These are phyloP conservation scores for Seira musarum DNA, from an alignment of 2,888 invertebrate genomes.

Conservation along the genomic window DNA sequence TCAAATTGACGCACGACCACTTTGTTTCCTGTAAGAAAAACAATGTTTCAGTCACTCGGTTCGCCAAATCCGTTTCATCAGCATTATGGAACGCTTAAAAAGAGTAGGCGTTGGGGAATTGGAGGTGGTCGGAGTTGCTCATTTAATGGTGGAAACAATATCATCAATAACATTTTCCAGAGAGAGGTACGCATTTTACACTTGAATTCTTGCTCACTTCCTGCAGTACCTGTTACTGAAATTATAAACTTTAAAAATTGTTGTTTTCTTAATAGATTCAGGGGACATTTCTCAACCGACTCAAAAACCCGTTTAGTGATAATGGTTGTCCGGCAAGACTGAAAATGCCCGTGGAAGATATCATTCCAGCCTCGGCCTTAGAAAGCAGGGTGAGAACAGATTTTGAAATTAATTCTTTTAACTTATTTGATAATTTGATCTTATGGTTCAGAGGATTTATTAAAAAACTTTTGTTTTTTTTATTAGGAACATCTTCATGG, in stretches of 20 bases:
- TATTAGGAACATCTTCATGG: slow-evolving; percentile 91
- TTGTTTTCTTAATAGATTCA: slow-evolving; percentile 41
- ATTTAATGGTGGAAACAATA: slow-evolving; percentile 25
- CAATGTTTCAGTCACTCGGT: slow-evolving; percentile 51
- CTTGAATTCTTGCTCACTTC: too few species aligned
- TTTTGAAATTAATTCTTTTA: neutral
- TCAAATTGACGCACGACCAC: too few species aligned
- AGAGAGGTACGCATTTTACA: slow-evolving; percentile 61
- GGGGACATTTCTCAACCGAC: slow-evolving; percentile 47
- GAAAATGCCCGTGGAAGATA: slow-evolving; percentile 62
- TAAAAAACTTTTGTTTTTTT: slow-evolving; percentile 53
- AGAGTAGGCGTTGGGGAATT: slow-evolving; percentile 21
- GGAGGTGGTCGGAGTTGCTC: slow-evolving; percentile 30
- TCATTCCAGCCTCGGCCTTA: slow-evolving; percentile 65
- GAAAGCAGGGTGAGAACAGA: slow-evolving; percentile 66
- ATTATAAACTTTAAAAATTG: neutral
- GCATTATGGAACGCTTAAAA: neutral
- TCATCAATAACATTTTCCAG: slow-evolving; percentile 49
- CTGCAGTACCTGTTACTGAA: too few species aligned
- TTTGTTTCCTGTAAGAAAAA: too few species aligned
- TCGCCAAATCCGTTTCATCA: slow-evolving; percentile 28
- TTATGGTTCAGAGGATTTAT: neutral
- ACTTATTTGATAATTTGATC: neutral
- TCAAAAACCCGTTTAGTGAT: slow-evolving; percentile 60
- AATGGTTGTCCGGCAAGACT: slow-evolving; percentile 57